Evolutionary conservation across 2,888 invertebrate genomes (phyloP).

Genomic region (Idaea biselata): DNA sequence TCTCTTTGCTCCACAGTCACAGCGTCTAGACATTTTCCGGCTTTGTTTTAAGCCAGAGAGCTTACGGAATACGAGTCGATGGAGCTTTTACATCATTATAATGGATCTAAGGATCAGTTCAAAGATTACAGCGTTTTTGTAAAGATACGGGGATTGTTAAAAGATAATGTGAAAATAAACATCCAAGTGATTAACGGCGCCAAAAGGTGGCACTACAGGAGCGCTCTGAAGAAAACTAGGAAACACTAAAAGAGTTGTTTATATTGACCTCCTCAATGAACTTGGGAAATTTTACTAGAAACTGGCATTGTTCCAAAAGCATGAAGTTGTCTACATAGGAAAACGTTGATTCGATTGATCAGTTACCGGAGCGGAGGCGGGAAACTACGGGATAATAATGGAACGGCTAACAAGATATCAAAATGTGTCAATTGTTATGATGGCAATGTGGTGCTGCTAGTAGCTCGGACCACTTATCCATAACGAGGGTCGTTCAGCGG

Average conservation of each 20-base stretch:
- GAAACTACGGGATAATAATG: slow-evolving; percentile 19
- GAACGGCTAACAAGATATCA: slow-evolving; percentile 17
- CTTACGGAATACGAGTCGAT: slow-evolving; percentile 31
- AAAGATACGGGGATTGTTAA: background rate
- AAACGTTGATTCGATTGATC: slow-evolving; percentile 39
- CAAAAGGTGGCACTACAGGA: background rate
- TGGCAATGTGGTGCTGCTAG: slow-evolving; percentile 13
- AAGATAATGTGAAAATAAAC: background rate
- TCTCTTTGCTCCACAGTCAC: slow-evolving; percentile 39
- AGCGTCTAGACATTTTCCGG: slow-evolving; percentile 58
- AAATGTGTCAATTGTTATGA: slow-evolving; percentile 30
- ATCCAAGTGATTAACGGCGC: background rate
- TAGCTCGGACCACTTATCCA: slow-evolving; percentile 7
- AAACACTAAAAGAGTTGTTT: slow-evolving; percentile 41
- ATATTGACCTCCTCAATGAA: slow-evolving; percentile 56
- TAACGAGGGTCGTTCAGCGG: slow-evolving; percentile 27
- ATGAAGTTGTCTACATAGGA: slow-evolving; percentile 37
- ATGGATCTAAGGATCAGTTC: slow-evolving; percentile 6
- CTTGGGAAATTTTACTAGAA: slow-evolving; percentile 52
- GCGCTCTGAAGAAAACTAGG: background rate
- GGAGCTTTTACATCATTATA: slow-evolving; percentile 31
- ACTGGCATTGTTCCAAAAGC: slow-evolving; percentile 53
- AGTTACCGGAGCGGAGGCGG: slow-evolving; percentile 26
- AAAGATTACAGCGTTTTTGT: slow-evolving; percentile 2
- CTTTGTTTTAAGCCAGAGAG: slow-evolving; percentile 37